Percentiles rank a stretch among this genome's conserved stretches.
Conservation (phyloP, 1,140 invertebrate species). For the Drosophila carrolli region DNA sequence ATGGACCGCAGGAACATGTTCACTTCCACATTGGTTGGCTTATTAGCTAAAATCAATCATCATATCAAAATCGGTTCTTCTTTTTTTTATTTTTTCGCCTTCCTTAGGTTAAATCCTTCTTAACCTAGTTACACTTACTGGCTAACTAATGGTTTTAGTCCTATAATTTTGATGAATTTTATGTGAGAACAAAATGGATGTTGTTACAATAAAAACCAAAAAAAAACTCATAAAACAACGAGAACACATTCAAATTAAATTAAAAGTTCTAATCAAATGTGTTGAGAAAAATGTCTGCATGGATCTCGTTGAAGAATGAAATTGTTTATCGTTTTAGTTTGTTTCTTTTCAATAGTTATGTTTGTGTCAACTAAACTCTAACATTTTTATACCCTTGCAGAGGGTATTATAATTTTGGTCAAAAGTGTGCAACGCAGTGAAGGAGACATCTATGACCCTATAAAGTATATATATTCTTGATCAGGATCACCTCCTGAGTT, state of each 20-base stretch:
- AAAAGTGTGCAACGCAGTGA: too few species aligned
- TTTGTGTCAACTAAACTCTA: constrained; percentile 5
- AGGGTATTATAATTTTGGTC: too few species aligned
- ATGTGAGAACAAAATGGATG: constrained; percentile 66
- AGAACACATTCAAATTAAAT: constrained; percentile 2
- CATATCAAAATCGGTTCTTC: constrained; percentile 58
- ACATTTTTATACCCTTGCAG: too few species aligned
- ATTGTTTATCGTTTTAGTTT: constrained; percentile 15
- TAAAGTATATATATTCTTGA: too few species aligned
- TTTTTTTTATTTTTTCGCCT: constrained; percentile 5
- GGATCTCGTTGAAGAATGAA: constrained; percentile 77
- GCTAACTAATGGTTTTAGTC: constrained; percentile 2
- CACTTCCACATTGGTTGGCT: constrained; percentile 92
- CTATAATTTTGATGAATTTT: constrained; percentile 57
- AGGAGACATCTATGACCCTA: too few species aligned
- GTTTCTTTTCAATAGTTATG: constrained; percentile 5
- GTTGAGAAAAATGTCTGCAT: constrained; percentile 78
- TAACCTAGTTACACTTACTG: constrained; percentile 10
- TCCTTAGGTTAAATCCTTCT: background rate
- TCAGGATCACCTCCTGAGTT: too few species aligned
- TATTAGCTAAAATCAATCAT: constrained; percentile 86
- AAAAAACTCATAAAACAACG: constrained; percentile 1
- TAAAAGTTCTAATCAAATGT: constrained; percentile 26
- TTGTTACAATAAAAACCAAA: constrained; percentile 22
- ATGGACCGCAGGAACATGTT: constrained; percentile 98